A percentile compares a stretch with the other conserved stretches of the same genome.
Evolutionary conservation across 2,888 invertebrate species (phyloP).

Genomic region (Scaptodrosophila latifasciaeformis): DNA sequence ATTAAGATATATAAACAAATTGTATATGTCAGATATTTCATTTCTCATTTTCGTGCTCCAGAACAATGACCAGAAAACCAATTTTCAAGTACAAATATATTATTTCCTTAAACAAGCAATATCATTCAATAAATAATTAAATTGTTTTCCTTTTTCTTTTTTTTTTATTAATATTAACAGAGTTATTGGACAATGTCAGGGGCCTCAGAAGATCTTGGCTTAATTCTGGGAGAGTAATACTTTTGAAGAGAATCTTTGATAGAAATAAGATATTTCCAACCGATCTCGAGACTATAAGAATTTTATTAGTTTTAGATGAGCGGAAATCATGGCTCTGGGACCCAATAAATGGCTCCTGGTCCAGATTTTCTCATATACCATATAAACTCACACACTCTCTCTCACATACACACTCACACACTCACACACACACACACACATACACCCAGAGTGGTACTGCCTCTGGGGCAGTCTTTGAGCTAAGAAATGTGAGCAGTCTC

Average conservation of each 20-base stretch:
- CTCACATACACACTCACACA: constrained; percentile 7
- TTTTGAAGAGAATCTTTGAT: no score
- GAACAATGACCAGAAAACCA: constrained; percentile 17
- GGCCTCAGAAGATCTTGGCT: no score
- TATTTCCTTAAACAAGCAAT: constrained; percentile 55
- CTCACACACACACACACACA: constrained; percentile 6
- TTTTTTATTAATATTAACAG: constrained; percentile 3
- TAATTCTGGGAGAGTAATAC: no score
- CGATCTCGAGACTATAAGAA: no score
- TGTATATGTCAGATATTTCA: constrained; percentile 13
- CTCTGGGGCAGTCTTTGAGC: constrained; percentile 4
- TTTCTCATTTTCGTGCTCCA: neutral
- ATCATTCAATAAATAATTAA: constrained; percentile 42
- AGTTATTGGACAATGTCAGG: no score
- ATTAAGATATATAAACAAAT: constrained; percentile 45
- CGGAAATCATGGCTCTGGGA: no score
- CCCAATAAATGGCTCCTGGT: constrained; percentile 40
- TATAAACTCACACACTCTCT: no score
- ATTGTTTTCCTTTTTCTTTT: constrained; percentile 4
- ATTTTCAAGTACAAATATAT: constrained; percentile 42
- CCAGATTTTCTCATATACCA: no score
- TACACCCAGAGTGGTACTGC: neutral
- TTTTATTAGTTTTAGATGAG: no score
- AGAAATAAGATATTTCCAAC: no score
- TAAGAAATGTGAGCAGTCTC: constrained; percentile 28